Percentiles rank a stretch among this genome's conserved stretches.
Evolutionary conservation across 2,888 invertebrate species (phyloP).

Genomic region (Drosophila prostipennis): DNA sequence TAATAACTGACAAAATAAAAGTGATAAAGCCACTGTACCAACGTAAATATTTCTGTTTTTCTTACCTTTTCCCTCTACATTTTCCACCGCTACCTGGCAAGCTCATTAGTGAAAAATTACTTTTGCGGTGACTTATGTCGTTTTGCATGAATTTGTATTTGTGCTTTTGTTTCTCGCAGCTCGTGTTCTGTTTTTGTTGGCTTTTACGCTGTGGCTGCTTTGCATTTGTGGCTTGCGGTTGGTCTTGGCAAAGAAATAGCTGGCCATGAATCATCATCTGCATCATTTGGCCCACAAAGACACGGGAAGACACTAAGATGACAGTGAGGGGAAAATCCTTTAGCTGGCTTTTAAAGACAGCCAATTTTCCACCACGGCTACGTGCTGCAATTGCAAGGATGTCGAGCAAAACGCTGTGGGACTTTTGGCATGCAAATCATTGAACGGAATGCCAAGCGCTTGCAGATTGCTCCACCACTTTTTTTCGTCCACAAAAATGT

Average conservation of each 20-base stretch:
- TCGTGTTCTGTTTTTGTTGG: slow-evolving; percentile 10
- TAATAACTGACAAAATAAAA: too few relatives aligned
- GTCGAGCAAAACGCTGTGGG: slow-evolving; percentile 59
- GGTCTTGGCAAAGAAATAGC: slow-evolving; percentile 58
- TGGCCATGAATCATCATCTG: slow-evolving; percentile 68
- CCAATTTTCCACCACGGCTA: slow-evolving; percentile 63
- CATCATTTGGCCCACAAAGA: slow-evolving; percentile 44
- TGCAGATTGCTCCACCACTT: slow-evolving; percentile 25
- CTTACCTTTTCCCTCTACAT: slow-evolving; percentile 1
- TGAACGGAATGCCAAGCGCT: slow-evolving; percentile 41
- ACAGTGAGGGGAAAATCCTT: slow-evolving; percentile 39
- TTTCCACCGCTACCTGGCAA: slow-evolving; percentile 48
- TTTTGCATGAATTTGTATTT: slow-evolving; percentile 74
- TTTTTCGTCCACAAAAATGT: slow-evolving; percentile 28
- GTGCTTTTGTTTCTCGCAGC: slow-evolving; percentile 54
- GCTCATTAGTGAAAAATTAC: slow-evolving; percentile 80
- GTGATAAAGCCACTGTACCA: slow-evolving; percentile 20
- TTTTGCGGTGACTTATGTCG: slow-evolving; percentile 78
- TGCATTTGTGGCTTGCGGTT: slow-evolving; percentile 42
- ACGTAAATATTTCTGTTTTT: slow-evolving; percentile 2
- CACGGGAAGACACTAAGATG: slow-evolving; percentile 16
- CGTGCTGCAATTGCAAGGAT: slow-evolving; percentile 72
- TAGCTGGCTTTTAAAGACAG: slow-evolving; percentile 54
- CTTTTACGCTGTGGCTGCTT: slow-evolving; percentile 41
- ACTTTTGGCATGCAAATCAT: slow-evolving; percentile 49